phyloP scores from a whole-genome alignment of 1,140 invertebrate genomes.

The Trinorchestia longiramus region DNA sequence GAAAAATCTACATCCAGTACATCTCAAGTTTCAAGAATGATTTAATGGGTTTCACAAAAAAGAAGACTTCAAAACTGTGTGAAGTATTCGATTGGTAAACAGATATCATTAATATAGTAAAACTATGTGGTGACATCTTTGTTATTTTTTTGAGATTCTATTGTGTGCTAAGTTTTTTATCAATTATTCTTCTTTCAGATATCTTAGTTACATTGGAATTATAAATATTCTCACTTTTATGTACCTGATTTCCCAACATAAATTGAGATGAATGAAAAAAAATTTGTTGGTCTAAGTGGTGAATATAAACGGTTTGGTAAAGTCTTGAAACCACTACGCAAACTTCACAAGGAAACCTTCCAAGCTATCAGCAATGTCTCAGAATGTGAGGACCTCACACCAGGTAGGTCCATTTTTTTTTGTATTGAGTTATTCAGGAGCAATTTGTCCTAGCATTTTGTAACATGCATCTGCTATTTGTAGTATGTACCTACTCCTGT shows the following conservation, averaged over 20 bases:
- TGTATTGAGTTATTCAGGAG: background rate
- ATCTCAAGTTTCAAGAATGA: too few relatives aligned
- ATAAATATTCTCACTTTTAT: background rate
- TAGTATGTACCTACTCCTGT: background rate
- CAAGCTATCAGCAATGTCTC: background rate
- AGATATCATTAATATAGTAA: too few relatives aligned
- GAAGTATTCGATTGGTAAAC: too few relatives aligned
- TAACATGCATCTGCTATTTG: background rate
- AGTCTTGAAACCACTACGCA: background rate
- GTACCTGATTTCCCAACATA: background rate
- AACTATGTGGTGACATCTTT: too few relatives aligned
- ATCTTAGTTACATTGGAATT: background rate
- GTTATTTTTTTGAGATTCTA: too few relatives aligned
- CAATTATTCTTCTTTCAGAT: background rate
- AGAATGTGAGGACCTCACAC: background rate
- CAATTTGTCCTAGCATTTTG: background rate
- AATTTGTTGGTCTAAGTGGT: constrained; percentile 9
- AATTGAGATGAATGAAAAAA: background rate
- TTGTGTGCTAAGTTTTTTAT: too few relatives aligned
- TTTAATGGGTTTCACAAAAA: too few relatives aligned
- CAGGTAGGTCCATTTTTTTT: background rate
- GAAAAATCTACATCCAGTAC: too few relatives aligned
- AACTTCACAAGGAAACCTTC: constrained; percentile 20
- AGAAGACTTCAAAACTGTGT: too few relatives aligned
- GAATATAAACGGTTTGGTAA: constrained; percentile 12